Conservation (phyloP, 2,888 invertebrate species). For the Monoplex corrugatus region DNA sequence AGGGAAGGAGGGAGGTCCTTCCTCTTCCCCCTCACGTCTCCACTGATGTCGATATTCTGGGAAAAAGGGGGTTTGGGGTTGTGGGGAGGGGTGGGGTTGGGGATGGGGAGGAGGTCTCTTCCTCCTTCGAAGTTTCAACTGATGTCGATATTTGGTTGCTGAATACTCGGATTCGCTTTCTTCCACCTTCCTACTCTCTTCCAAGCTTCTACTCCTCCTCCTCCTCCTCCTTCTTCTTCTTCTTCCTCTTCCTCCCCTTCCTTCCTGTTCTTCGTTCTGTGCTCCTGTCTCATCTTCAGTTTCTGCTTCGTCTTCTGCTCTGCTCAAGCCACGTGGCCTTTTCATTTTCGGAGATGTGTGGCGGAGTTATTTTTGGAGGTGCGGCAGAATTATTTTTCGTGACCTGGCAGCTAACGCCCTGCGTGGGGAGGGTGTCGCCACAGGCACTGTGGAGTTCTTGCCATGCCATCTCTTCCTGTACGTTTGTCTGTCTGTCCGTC, state of each 20-base stretch:
- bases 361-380: slow-evolving; percentile 21
- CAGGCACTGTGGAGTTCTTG: slow-evolving; percentile 11
- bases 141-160: too few relatives aligned
- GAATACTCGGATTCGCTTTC: too few relatives aligned
- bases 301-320: slow-evolving; percentile 11
- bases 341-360: not conserved
- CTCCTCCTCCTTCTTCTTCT: not conserved
- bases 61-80: too few relatives aligned
- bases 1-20: too few relatives aligned
- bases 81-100: too few relatives aligned
- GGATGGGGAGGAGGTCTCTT: too few relatives aligned
- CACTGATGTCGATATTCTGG: not conserved
- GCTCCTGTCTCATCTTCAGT: not conserved
- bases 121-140: too few relatives aligned
- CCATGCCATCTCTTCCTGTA: not conserved
- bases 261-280: not conserved
- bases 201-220: not conserved
- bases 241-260: not conserved
- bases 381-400: not conserved
- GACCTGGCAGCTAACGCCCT: slow-evolving; percentile 32
- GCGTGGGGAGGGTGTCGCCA: not conserved
- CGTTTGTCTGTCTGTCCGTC: slow-evolving; percentile 5
- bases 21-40: not conserved
- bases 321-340: slow-evolving; percentile 40
- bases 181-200: not conserved